Evolutionary conservation across 2,888 invertebrate species (phyloP).

Genomic region (Pinctada fucata): DNA sequence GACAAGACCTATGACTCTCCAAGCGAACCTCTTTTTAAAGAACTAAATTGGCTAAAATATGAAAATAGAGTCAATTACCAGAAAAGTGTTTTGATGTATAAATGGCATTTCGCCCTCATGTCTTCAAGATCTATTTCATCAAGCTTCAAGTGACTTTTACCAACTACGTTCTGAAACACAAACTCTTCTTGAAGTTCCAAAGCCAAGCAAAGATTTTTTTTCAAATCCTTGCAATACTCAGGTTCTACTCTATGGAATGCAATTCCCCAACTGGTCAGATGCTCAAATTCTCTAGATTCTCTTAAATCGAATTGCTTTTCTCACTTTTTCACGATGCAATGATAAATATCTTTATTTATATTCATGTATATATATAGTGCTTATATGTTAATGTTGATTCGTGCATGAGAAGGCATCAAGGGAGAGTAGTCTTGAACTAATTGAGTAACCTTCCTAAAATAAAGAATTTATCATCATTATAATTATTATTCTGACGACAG

Average conservation of each 20-base stretch:
- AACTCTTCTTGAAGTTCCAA: too few species aligned
- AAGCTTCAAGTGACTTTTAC: too few species aligned
- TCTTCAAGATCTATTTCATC: neutral
- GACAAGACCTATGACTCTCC: neutral
- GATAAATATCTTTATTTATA: too few species aligned
- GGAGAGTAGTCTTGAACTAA: neutral
- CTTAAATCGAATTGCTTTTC: neutral
- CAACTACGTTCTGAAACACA: too few species aligned
- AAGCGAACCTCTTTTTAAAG: neutral
- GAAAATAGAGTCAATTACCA: neutral
- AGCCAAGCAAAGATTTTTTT: too few species aligned
- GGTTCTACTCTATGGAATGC: too few species aligned
- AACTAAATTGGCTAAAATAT: neutral
- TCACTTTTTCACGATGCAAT: too few species aligned
- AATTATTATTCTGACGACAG: neutral
- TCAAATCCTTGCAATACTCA: too few species aligned
- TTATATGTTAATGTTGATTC: too few species aligned
- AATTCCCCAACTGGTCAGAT: neutral
- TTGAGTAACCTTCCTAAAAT: neutral
- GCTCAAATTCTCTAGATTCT: neutral
- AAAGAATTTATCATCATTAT: neutral
- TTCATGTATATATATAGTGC: too few species aligned
- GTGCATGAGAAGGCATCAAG: neutral
- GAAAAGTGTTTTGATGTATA: neutral
- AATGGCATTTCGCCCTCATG: neutral